Conservation (phyloP, 1,140 invertebrate genomes). For the Adelges cooleyi region DNA sequence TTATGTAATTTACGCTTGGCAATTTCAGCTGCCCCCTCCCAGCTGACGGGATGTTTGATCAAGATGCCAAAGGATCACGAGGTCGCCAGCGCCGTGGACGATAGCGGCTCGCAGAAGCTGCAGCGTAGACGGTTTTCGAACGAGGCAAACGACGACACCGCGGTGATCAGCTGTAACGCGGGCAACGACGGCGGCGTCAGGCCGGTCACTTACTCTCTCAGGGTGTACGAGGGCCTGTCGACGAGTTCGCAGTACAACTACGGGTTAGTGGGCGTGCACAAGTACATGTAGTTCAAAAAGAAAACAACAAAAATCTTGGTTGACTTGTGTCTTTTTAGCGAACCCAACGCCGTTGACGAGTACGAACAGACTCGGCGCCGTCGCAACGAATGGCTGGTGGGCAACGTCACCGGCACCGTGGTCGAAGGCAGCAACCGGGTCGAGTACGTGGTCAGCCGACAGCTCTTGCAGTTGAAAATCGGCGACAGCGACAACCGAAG, state of each 20-base stretch:
- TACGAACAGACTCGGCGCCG: too few species aligned
- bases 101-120: not conserved
- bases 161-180: not conserved
- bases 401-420: not conserved
- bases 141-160: not conserved
- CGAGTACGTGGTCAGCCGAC: not conserved
- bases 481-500: not conserved
- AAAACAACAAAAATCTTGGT: too few species aligned
- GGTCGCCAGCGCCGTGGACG: not conserved
- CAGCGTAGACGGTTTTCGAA: not conserved
- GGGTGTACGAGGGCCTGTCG: not conserved
- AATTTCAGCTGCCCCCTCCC: not conserved
- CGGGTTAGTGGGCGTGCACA: too few species aligned
- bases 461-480: not conserved
- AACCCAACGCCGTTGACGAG: too few species aligned
- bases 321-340: too few species aligned
- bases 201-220: not conserved
- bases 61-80: not conserved
- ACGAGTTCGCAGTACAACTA: too few species aligned
- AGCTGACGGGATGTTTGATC: not conserved
- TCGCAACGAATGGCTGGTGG: not conserved
- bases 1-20: too few species aligned
- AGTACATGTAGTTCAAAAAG: too few species aligned
- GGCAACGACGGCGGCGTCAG: not conserved
- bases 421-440: not conserved